A percentile compares a stretch with the other conserved stretches of the same genome.
Conservation (phyloP, 2,113 vertebrate species). For the Onychostoma macrolepis region DNA sequence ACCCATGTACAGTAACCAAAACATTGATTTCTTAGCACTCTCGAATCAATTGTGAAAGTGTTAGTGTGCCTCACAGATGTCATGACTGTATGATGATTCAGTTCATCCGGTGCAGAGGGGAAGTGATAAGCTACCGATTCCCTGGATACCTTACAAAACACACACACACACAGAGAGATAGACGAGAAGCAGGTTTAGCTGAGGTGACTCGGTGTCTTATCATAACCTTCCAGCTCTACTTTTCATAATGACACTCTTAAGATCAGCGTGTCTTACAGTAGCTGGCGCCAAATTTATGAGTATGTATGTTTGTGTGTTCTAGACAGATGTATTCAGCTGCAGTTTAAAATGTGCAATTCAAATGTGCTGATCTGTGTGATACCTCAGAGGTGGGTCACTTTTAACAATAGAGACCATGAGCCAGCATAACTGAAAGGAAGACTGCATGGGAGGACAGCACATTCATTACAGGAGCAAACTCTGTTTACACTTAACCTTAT, state of each 20-base stretch:
- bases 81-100: constrained; percentile 2
- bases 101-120: constrained; percentile 23
- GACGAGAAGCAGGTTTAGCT: background rate
- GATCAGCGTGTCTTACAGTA: constrained; percentile 17
- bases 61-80: background rate
- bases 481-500: background rate
- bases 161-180: constrained; percentile 11
- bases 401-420: constrained; percentile 17
- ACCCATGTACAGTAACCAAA: background rate
- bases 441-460: background rate
- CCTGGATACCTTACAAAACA: constrained; percentile 5
- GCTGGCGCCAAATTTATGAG: background rate
- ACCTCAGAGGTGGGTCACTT: background rate
- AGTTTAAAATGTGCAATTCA: background rate
- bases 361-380: constrained; percentile 20
- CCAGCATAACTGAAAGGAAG: constrained; percentile 11
- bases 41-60: background rate
- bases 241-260: background rate
- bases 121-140: background rate
- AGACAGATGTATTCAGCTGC: background rate
- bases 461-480: background rate
- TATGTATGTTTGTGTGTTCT: background rate
- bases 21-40: background rate
- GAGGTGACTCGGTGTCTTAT: background rate
- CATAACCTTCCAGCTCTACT: background rate